Base-by-base conservation (phyloP, 2,888 invertebrate species). In the Ornithoptera alexandrae region DNA sequence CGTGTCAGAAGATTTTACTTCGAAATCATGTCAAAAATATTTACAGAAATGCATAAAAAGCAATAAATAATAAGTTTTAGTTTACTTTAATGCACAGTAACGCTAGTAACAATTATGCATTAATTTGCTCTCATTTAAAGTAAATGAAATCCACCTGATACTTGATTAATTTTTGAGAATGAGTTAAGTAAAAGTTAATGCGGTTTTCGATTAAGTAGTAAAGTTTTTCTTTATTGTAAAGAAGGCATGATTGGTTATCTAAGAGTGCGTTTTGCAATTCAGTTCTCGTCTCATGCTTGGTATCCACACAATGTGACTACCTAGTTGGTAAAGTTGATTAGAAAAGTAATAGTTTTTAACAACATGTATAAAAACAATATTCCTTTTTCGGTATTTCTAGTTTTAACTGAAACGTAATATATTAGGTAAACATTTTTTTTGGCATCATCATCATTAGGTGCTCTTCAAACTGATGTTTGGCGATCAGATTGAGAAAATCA, bases 181-280 rank as follows among this genome's bases (percentile, higher is more conserved):
- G 22, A 62, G 17, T 12, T 22, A 22, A 12, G 50, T 61, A 59
- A 36, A 50, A 57, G 67, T 62, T 22, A 22, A 63, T 39, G 58
- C 53, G 59, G 50, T 58, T 68, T 64, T 46, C 46, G 50, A 63
- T 64, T 22, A 64, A 59, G 59, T 59, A 59, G 39, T 59, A 53
- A 64, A 68, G 63, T 63, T 68, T 63, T 68, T 50, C 59, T 59
- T 64, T 63, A 56, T n/a, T 50, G 36, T 56, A 62, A 68, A 65
- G 64, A 64, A 61, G 60, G 65, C 39, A 69, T 62, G 64, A 56
- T 64, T 67, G 67, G 67, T 65, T 64, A 61, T 69, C 65, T 65
- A 68, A 70, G 59, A 65, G 58, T 58, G 50, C 65, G 65, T 66
- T 71, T 71, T 42, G 65, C 62, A 66, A 71, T 71, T 71, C 71